These are phyloP conservation scores for Andrena marginata DNA, from an alignment of 2,888 invertebrate genomes.

Conservation along the genomic window DNA sequence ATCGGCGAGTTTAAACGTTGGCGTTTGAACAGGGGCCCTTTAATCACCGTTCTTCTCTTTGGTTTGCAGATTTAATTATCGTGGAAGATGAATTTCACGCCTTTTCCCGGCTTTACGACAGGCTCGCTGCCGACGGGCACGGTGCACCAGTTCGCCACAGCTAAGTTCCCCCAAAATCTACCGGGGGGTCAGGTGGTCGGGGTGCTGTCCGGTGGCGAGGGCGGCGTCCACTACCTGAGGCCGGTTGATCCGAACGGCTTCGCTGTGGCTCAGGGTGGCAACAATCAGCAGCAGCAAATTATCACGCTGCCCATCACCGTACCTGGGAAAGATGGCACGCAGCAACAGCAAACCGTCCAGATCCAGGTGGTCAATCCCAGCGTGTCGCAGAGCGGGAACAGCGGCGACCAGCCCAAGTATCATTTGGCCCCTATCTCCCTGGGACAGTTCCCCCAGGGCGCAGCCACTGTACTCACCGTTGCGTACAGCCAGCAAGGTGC, in stretches of 20 bases:
- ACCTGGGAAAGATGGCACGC: constrained; percentile 91
- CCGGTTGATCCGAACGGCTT: constrained; percentile 87
- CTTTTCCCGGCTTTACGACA: constrained; percentile 89
- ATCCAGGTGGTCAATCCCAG: constrained; percentile 90
- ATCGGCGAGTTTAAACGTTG: neutral
- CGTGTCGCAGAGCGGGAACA: constrained; percentile 85
- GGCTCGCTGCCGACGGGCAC: constrained; percentile 88
- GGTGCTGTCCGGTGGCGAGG: constrained; percentile 89
- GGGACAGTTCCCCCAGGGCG: constrained; percentile 90
- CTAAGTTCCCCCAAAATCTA: constrained; percentile 91
- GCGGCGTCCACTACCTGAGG: constrained; percentile 91
- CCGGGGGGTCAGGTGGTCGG: constrained; percentile 90
- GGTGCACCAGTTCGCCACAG: constrained; percentile 87
- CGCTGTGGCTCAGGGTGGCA: constrained; percentile 82
- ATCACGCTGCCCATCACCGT: constrained; percentile 93
- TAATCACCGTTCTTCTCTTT: constrained; percentile 27
- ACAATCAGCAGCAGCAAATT: constrained; percentile 88
- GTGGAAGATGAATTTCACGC: constrained; percentile 91
- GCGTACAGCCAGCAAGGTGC: constrained; percentile 89
- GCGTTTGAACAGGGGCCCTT: neutral
- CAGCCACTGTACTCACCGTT: constrained; percentile 90
- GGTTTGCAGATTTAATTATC: constrained; percentile 68
- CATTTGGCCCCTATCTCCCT: constrained; percentile 91
- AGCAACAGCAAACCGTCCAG: constrained; percentile 90
- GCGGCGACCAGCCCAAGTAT: constrained; percentile 89